Evolutionary conservation across 2,113 vertebrate species (phyloP).

Genomic region (Hiodon alosoides): DNA sequence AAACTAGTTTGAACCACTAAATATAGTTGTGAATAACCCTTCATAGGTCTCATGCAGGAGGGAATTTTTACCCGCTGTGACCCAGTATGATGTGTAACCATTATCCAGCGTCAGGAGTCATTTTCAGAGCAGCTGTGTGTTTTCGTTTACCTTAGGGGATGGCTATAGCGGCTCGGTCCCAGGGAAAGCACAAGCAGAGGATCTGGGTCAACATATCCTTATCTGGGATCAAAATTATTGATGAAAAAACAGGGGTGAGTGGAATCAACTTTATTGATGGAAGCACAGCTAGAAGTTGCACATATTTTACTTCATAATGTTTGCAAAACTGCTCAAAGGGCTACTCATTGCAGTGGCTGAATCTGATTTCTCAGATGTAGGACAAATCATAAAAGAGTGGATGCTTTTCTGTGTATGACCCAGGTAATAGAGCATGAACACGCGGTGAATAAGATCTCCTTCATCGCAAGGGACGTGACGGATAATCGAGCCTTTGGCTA

Average conservation of each 20-base stretch:
- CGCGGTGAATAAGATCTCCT: constrained; percentile 89
- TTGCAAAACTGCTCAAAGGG: background rate
- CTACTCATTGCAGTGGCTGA: background rate
- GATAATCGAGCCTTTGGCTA: constrained; percentile 94
- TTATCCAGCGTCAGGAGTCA: background rate
- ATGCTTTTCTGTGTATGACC: background rate
- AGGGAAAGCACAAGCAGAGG: constrained; percentile 93
- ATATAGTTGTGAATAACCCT: too few relatives aligned
- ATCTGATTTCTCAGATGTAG: background rate
- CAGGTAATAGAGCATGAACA: constrained; percentile 98
- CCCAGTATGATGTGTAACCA: background rate
- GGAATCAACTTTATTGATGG: background rate
- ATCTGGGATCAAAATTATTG: constrained; percentile 86
- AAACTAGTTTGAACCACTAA: background rate
- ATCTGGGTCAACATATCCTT: constrained; percentile 91
- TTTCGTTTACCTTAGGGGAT: constrained; percentile 71
- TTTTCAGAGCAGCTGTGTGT: background rate
- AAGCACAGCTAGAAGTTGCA: background rate
- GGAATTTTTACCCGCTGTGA: background rate
- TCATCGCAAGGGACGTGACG: constrained; percentile 93
- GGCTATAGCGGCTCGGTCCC: constrained; percentile 87
- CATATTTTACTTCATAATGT: background rate
- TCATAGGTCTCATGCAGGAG: background rate
- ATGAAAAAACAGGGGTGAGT: constrained; percentile 94
- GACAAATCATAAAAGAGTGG: background rate